Percentiles rank a stretch among this genome's conserved stretches.
phyloP scores from a whole-genome alignment of 1,140 invertebrate species.

The Drosophila biarmipes region DNA sequence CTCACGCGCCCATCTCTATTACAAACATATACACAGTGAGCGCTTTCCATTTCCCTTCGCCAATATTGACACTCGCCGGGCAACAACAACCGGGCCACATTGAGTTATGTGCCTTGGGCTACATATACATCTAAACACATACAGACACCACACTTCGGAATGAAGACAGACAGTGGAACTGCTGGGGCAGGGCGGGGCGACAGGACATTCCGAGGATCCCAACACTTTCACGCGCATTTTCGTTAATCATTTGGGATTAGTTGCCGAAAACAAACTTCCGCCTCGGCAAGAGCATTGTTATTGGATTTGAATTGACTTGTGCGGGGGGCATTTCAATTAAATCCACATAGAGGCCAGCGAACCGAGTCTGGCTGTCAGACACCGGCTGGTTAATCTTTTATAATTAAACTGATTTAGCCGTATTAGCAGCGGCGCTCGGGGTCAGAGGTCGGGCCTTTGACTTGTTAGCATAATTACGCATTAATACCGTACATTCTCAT shows the following conservation, averaged over 20 bases:
- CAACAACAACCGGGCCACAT: slow-evolving; percentile 47
- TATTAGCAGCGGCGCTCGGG: slow-evolving; percentile 9
- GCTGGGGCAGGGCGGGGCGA: background rate
- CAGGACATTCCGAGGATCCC: slow-evolving; percentile 33
- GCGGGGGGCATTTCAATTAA: slow-evolving; percentile 75
- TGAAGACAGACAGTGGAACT: background rate
- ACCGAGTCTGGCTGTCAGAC: slow-evolving; percentile 25
- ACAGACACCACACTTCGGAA: background rate
- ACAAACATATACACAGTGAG: slow-evolving; percentile 32
- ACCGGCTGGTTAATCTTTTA: slow-evolving; percentile 73
- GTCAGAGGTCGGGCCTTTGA: slow-evolving; percentile 51
- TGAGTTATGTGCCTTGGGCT: slow-evolving; percentile 67
- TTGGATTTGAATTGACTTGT: slow-evolving; percentile 76
- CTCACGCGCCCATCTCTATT: slow-evolving; percentile 39
- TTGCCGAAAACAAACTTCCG: slow-evolving; percentile 74
- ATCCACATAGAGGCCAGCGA: slow-evolving; percentile 11
- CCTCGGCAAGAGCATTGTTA: slow-evolving; percentile 58
- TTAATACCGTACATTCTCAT: slow-evolving; percentile 81
- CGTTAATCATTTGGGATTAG: slow-evolving; percentile 80
- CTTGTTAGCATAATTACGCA: slow-evolving; percentile 79
- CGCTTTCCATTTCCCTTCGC: slow-evolving; percentile 39
- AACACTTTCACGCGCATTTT: slow-evolving; percentile 81
- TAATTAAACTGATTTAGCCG: slow-evolving; percentile 77
- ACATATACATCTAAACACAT: slow-evolving; percentile 21
- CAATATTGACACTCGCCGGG: slow-evolving; percentile 58